A percentile compares a stretch with the other conserved stretches of the same genome.
phyloP scores from a whole-genome alignment of 2,888 invertebrate genomes.

The Nomada flava region DNA sequence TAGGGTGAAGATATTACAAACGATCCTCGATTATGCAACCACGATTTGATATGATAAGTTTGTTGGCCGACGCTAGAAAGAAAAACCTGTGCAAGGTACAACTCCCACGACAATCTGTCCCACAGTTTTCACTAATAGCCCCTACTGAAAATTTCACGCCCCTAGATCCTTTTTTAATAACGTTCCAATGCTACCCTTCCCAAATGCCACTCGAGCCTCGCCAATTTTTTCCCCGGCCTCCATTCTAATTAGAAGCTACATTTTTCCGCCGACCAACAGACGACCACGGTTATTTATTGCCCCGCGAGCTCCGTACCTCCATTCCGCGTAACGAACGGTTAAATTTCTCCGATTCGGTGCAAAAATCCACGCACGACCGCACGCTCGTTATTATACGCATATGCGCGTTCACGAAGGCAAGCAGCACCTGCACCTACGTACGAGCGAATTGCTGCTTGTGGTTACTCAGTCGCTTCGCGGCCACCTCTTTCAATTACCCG shows the following conservation, averaged over 20 bases:
- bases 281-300: neutral
- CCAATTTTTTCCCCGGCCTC: neutral
- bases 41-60: neutral
- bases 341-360: constrained; percentile 37
- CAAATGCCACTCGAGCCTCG: neutral
- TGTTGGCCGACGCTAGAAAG: neutral
- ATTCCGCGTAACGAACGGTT: neutral
- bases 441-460: constrained; percentile 55
- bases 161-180: neutral
- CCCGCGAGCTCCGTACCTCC: neutral
- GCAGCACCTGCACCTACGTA: constrained; percentile 60
- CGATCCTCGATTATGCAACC: constrained; percentile 4
- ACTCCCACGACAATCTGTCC: neutral
- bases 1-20: neutral
- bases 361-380: constrained; percentile 50
- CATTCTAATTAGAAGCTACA: constrained; percentile 20
- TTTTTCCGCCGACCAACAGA: constrained; percentile 13
- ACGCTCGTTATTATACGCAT: constrained; percentile 46
- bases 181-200: constrained; percentile 1
- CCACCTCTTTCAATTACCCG: constrained; percentile 74
- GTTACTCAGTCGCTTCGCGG: constrained; percentile 65
- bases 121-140: neutral
- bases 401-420: constrained; percentile 21
- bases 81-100: neutral
- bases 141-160: constrained; percentile 2